Base-by-base conservation (phyloP, 2,113 vertebrate genomes). In the Rhabdomys dilectus region DNA sequence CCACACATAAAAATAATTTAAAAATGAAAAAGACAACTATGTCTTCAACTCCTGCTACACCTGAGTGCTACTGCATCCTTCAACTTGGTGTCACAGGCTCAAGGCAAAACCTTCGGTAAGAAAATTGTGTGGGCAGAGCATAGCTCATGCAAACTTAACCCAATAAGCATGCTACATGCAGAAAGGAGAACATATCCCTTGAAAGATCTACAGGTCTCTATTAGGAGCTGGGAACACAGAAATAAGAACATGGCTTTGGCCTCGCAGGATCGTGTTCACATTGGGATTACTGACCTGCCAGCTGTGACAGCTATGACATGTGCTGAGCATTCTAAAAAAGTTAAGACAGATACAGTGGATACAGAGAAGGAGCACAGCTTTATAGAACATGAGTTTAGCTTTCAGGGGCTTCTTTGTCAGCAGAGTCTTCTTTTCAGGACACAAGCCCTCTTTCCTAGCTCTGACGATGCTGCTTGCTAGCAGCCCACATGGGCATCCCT, bases 281-380 rank as follows among this genome's bases (percentile, higher is more conserved):
- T 21, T 60, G n/a, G 36, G 16, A 21, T 48, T 7, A 22, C 0
- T 13, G 66, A 26, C 45, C 60, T 60, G 53, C 36, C 53, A 82
- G 45, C 45, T 45, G 45, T 45, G 45, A 70, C 24, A 66, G 26
- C 3, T 60, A 1, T n/a, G 68, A 62, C 5, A 62, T 3, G 9
- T 26, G 12, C 36, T 73, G 26, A 36, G 29, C 60, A 15, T 58
- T 62, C n/a, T 84, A 17, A n/a, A 3, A 16, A 58, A 76, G 36
- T 5, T 34, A 15, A 34, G 48, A 26, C 51, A 34, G 39, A 22
- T 4, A 5, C 16, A 0, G 0, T 22, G 51, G 39, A 15, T 62
- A 31, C 2, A 34, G n/a, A 80, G 77, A 42, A 7, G 16, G 51
- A 24, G 15, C 5, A 2, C 39, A 15, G 36, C 73, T 22, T 29